Conservation (phyloP, 2,113 vertebrate genomes). For the Saimiri boliviensis region DNA sequence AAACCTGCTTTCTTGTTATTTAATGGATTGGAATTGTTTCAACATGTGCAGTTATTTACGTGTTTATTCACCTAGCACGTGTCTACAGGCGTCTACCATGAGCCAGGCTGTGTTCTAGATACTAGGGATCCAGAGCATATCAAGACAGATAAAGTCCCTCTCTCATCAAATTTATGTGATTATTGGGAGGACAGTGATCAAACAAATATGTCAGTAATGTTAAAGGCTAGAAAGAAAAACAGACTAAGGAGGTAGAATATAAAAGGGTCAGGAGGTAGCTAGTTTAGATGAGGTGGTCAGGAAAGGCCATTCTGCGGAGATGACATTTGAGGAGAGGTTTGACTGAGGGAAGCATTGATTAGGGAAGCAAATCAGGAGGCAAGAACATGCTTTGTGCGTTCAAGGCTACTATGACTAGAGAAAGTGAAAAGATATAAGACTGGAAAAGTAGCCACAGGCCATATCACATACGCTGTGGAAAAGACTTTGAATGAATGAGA, state of each 20-base stretch:
- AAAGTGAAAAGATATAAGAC: neutral
- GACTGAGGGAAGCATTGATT: neutral
- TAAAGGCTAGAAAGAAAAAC: neutral
- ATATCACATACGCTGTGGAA: neutral
- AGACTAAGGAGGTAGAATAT: neutral
- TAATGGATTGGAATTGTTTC: neutral
- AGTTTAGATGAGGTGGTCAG: neutral
- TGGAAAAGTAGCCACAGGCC: neutral
- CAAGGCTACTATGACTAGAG: neutral
- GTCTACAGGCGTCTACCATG: neutral
- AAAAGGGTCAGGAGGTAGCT: neutral
- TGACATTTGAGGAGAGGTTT: neutral
- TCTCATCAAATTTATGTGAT: neutral
- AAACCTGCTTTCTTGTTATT: conserved; percentile 3
- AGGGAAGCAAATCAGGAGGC: neutral
- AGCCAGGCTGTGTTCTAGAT: neutral
- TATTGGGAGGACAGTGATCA: neutral
- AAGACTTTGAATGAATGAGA: neutral
- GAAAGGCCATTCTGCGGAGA: neutral
- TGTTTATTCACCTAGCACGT: neutral
- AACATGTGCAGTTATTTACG: neutral
- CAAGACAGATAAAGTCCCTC: neutral
- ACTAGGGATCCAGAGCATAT: neutral
- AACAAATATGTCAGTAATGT: neutral
- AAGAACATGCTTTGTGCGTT: neutral